Conservation (phyloP, 2,888 invertebrate species). For the Drosophila stalkeri region DNA sequence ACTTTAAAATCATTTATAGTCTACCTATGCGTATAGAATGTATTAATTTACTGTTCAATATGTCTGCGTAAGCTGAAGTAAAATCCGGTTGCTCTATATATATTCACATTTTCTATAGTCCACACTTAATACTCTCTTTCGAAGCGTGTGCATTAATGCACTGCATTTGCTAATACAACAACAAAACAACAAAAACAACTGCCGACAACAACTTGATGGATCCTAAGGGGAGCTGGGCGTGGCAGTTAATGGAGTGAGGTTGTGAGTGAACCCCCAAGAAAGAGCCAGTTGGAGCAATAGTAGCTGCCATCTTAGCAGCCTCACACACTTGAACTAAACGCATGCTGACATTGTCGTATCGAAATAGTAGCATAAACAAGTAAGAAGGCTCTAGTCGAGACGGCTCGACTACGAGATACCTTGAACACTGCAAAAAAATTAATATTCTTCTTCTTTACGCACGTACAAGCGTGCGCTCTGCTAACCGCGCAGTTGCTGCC, state of each 20-base stretch:
- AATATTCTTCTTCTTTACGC: too few species aligned
- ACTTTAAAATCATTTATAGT: too few species aligned
- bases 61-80: neutral
- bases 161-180: conserved; percentile 63
- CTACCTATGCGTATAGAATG: neutral
- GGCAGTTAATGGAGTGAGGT: neutral
- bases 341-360: conserved; percentile 11
- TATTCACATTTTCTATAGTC: conserved; percentile 11
- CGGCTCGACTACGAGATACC: too few species aligned
- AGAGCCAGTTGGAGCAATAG: conserved; percentile 76
- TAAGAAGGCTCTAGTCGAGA: too few species aligned
- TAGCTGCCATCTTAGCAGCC: conserved; percentile 49
- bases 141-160: conserved; percentile 69
- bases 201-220: conserved; percentile 29
- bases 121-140: conserved; percentile 17
- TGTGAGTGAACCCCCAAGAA: conserved; percentile 41
- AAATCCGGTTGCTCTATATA: conserved; percentile 33
- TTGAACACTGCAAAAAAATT: too few species aligned
- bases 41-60: neutral
- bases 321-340: conserved; percentile 7
- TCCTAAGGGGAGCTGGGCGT: conserved; percentile 1
- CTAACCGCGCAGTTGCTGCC: too few species aligned
- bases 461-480: too few species aligned
- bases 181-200: conserved; percentile 29
- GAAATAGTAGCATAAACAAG: conserved; percentile 10